Percentiles rank a stretch among this genome's conserved stretches.
These are phyloP conservation scores for Sinodicranocentrus sp. DNA, from an alignment of 2,888 invertebrate species.

Conservation along the genomic window DNA sequence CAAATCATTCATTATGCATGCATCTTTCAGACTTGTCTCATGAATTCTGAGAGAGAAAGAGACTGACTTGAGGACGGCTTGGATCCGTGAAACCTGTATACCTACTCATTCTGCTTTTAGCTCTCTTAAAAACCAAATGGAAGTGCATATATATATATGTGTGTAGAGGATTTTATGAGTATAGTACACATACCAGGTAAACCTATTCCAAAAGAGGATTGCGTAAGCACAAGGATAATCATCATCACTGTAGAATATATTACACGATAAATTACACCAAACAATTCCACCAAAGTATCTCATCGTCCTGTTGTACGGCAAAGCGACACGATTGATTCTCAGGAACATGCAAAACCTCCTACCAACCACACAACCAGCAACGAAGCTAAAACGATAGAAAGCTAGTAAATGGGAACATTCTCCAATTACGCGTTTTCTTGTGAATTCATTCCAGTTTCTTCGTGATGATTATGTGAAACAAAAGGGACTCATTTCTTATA, in stretches of 20 bases:
- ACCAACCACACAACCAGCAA: too few species aligned
- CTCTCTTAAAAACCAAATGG: too few species aligned
- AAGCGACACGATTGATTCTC: not conserved
- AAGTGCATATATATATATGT: too few species aligned
- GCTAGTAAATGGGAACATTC: too few species aligned
- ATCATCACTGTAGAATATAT: not conserved
- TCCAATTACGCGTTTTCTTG: too few species aligned
- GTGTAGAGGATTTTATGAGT: too few species aligned
- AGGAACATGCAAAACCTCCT: not conserved
- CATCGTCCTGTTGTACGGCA: not conserved
- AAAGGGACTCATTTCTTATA: too few species aligned
- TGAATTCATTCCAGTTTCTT: too few species aligned
- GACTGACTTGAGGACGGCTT: slow-evolving; percentile 10
- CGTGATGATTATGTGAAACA: too few species aligned
- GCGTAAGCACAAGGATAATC: slow-evolving; percentile 14
- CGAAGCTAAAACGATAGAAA: too few species aligned
- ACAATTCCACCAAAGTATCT: not conserved
- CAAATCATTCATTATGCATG: slow-evolving; percentile 61
- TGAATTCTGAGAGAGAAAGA: slow-evolving; percentile 33
- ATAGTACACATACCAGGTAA: not conserved
- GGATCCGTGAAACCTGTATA: too few species aligned
- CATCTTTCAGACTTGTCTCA: slow-evolving; percentile 32
- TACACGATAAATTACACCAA: slow-evolving; percentile 1
- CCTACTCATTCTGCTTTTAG: too few species aligned
- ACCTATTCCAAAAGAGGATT: not conserved